phyloP scores from a whole-genome alignment of 2,888 invertebrate genomes.

The Odontothrips loti region DNA sequence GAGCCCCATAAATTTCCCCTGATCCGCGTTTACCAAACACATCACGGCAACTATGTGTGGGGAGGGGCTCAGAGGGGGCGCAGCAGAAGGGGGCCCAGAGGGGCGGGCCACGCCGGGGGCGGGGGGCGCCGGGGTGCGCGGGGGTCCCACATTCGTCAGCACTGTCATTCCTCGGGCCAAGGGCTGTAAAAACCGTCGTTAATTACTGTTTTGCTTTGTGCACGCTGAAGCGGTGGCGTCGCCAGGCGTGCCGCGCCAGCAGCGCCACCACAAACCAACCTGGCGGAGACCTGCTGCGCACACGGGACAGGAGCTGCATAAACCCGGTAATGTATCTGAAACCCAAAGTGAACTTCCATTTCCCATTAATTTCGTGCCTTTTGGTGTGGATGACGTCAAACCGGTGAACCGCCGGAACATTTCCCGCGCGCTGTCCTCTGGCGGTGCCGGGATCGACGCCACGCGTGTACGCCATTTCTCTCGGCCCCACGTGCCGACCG shows the following conservation, averaged over 20 bases:
- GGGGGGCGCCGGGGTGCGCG: background rate
- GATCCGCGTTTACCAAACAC: constrained; percentile 26
- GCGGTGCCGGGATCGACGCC: background rate
- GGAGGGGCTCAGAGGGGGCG: background rate
- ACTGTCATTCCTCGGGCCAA: constrained; percentile 16
- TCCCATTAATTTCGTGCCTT: too few relatives aligned
- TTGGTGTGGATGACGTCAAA: too few relatives aligned
- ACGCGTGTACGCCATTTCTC: background rate
- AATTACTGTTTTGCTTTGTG: constrained; percentile 26
- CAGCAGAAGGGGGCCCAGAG: background rate
- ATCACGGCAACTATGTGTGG: constrained; percentile 26
- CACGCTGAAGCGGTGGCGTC: background rate
- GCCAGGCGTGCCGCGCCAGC: background rate
- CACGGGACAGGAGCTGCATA: too few relatives aligned
- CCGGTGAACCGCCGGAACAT: background rate
- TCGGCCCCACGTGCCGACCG: background rate
- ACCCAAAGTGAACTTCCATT: too few relatives aligned
- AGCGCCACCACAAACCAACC: background rate
- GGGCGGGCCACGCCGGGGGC: background rate
- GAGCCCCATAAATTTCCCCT: constrained; percentile 15
- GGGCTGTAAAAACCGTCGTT: constrained; percentile 5
- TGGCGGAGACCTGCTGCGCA: too few relatives aligned
- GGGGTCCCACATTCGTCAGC: constrained; percentile 3
- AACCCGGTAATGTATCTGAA: too few relatives aligned
- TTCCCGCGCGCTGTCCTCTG: background rate